Evolutionary conservation across 2,113 vertebrate genomes (phyloP).

Genomic region (Sturnus vulgaris): DNA sequence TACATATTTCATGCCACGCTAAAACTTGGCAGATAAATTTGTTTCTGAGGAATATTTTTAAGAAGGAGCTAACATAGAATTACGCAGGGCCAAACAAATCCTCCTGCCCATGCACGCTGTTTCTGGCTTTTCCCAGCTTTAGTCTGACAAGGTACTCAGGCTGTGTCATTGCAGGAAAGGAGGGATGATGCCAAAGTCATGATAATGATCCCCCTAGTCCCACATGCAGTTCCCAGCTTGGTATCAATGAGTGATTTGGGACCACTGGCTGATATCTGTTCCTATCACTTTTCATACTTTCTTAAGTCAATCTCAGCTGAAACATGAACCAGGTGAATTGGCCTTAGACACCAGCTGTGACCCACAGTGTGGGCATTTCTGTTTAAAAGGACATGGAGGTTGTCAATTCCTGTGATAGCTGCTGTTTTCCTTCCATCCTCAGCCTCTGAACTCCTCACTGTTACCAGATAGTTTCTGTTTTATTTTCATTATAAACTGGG

Average conservation of each 20-base stretch:
- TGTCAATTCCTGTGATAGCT: background rate
- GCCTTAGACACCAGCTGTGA: background rate
- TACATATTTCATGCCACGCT: background rate
- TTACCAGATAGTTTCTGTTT: background rate
- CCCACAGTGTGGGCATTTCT: background rate
- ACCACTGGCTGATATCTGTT: background rate
- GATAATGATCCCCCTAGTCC: background rate
- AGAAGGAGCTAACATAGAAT: background rate
- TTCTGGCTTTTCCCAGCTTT: background rate
- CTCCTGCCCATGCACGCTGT: background rate
- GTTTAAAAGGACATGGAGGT: background rate
- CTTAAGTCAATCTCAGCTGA: background rate
- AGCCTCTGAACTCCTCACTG: background rate
- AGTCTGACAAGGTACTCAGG: background rate
- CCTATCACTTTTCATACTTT: background rate
- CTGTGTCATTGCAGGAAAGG: background rate
- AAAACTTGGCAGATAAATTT: constrained; percentile 11
- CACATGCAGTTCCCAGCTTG: background rate
- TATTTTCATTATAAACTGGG: background rate
- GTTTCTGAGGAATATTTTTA: background rate
- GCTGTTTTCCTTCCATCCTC: background rate
- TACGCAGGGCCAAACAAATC: background rate
- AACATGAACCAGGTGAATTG: background rate
- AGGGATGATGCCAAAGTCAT: background rate
- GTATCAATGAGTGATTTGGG: background rate